Conservation (phyloP, 2,113 vertebrate genomes). For the Columba janthina region DNA sequence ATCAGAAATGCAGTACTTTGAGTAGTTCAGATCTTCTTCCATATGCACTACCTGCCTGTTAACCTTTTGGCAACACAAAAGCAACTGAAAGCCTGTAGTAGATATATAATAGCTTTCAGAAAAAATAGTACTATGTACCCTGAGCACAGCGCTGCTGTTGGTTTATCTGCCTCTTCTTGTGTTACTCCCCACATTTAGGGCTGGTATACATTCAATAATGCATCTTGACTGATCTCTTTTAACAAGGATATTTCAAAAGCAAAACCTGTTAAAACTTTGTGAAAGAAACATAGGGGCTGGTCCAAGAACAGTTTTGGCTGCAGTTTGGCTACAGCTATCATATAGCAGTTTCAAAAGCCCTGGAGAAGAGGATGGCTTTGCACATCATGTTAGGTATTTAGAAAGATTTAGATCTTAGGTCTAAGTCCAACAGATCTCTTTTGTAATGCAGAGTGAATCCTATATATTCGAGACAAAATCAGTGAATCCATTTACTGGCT, state of each 20-base stretch:
- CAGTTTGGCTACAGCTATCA: background rate
- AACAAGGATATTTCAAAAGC: background rate
- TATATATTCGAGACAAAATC: background rate
- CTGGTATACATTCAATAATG: background rate
- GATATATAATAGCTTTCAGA: background rate
- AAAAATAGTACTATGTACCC: background rate
- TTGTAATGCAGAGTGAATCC: background rate
- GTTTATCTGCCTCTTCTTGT: fast-evolving
- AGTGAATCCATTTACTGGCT: background rate
- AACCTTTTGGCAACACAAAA: background rate
- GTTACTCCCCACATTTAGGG: background rate
- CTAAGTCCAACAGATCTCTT: background rate
- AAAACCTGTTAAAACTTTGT: background rate
- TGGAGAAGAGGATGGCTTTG: background rate
- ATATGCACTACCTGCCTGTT: background rate
- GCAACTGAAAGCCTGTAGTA: background rate
- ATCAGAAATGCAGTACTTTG: background rate
- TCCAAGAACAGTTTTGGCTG: background rate
- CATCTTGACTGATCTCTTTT: background rate
- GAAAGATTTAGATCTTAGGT: background rate
- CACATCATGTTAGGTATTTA: background rate
- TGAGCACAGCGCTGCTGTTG: background rate
- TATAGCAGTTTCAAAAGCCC: background rate
- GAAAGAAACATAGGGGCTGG: background rate
- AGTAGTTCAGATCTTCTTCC: background rate